These are phyloP conservation scores for Mesorhabditis belari DNA, from an alignment of 2,888 invertebrate species.

Conservation along the genomic window DNA sequence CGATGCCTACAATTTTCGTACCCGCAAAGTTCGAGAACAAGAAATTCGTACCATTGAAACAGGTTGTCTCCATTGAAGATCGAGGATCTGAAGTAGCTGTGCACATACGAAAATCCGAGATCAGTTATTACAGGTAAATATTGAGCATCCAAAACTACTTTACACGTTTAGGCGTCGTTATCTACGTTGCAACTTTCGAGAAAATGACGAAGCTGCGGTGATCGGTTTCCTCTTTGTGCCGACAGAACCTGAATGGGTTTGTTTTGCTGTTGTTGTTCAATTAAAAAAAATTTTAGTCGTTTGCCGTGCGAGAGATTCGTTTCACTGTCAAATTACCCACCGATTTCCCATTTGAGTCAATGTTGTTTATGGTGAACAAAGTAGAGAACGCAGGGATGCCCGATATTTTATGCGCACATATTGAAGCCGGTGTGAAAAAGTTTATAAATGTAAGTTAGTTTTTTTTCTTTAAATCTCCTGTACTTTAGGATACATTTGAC, in stretches of 20 bases:
- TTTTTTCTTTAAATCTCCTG: not conserved
- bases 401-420: not conserved
- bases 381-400: not conserved
- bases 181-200: not conserved
- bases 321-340: not conserved
- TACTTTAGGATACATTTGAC: not conserved
- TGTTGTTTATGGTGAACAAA: not conserved
- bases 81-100: not conserved
- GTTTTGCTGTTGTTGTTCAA: not conserved
- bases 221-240: not conserved
- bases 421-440: not conserved
- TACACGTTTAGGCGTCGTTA: not conserved
- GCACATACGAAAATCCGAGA: not conserved
- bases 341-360: not conserved
- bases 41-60: too few species aligned
- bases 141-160: not conserved
- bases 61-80: too few species aligned
- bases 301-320: not conserved
- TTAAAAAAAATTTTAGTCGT: not conserved
- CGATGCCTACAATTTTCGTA: too few species aligned
- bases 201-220: not conserved
- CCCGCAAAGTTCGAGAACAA: too few species aligned
- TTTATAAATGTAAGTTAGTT: conserved; percentile 1
- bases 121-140: not conserved
- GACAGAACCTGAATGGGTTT: not conserved